Evolutionary conservation across 53 echinoderm and acorn worm genomes (phyloP).

Genomic region (Luidia sarsii): DNA sequence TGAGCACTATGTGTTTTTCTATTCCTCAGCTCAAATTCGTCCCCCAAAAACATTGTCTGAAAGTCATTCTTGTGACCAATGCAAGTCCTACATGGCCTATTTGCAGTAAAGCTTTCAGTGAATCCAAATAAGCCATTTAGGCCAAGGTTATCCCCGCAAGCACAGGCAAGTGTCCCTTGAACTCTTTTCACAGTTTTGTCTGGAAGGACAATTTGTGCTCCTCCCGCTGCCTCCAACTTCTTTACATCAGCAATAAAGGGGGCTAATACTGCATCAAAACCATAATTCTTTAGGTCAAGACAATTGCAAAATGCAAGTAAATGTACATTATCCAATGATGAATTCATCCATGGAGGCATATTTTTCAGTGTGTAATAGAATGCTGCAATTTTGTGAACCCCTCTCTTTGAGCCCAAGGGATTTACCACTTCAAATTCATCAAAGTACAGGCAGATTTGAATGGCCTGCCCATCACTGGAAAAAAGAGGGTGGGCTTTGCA

Average conservation of each 20-base stretch:
- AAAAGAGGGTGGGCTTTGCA: constrained; percentile 19
- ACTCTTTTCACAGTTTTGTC: constrained; percentile 7
- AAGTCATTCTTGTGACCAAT: background rate
- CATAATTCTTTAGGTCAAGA: constrained; percentile 44
- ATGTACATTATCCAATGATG: constrained; percentile 34
- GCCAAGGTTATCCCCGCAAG: constrained; percentile 48
- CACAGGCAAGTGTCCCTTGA: constrained; percentile 4
- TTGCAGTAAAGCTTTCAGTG: constrained; percentile 51
- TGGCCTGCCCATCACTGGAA: background rate
- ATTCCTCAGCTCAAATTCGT: background rate
- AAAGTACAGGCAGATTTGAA: constrained; percentile 24
- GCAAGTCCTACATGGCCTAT: constrained; percentile 36
- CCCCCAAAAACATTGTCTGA: constrained; percentile 1
- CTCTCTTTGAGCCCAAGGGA: constrained; percentile 18
- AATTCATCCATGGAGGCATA: constrained; percentile 11
- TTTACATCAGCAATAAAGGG: constrained; percentile 35
- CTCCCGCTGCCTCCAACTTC: constrained; percentile 2
- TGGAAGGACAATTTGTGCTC: background rate
- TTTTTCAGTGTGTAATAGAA: constrained; percentile 12
- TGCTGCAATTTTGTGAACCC: constrained; percentile 23
- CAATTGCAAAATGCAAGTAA: constrained; percentile 37
- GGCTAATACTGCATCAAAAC: constrained; percentile 21
- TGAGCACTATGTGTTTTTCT: constrained; percentile 16
- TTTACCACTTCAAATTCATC: constrained; percentile 35
- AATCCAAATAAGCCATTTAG: constrained; percentile 34